Base-by-base conservation (phyloP, 2,113 vertebrate species). In the Melanotaenia duboulayi region DNA sequence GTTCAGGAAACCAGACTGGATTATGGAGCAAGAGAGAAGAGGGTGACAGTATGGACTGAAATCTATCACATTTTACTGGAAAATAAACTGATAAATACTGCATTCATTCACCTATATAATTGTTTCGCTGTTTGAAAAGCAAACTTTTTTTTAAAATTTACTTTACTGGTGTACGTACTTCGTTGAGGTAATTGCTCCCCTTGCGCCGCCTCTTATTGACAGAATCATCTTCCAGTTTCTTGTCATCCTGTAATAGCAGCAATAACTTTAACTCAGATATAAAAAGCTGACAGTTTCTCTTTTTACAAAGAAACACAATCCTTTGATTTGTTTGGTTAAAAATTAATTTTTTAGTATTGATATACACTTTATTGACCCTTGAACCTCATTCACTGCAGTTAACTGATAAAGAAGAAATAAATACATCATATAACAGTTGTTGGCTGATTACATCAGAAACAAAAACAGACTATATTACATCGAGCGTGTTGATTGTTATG, bases 121-220 rank as follows among this genome's bases (percentile, higher is more conserved):
- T 42, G 3, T 7, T 23, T 24, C 23, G 7, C 3, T 22, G 20
- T 16, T 44, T 44, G 1, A 7, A 63, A 63, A 4, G 6, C 14
- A 14, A 42, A 14, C 7, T 42, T 12, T n/a, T n/a, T n/a, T n/a
- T n/a, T n/a, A 17, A 40, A 35, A 14, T 42, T 42, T 35, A 35
- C 4, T 28, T n/a, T 28, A n/a, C 17, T 12, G 17, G 1, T 16
- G 20, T n/a, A 93, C 93, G 0, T 12, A 98, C 98, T 96, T 97
- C 95, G 12, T 95, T 93, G 19, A 95, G 90, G 84, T 94, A 94
- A 80, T 83, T 82, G 39, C 92, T 80, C 20, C 93, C 95, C 72
- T 93, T 97, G 49, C 96, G 92, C 57, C 96, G 92, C 65, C 96
- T 94, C 86, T 97, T 99, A 92, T 94, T 95, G 1, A 92, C 79